Base-by-base conservation (phyloP, 1,140 invertebrate species). In the Atopsyche davidsoni region DNA sequence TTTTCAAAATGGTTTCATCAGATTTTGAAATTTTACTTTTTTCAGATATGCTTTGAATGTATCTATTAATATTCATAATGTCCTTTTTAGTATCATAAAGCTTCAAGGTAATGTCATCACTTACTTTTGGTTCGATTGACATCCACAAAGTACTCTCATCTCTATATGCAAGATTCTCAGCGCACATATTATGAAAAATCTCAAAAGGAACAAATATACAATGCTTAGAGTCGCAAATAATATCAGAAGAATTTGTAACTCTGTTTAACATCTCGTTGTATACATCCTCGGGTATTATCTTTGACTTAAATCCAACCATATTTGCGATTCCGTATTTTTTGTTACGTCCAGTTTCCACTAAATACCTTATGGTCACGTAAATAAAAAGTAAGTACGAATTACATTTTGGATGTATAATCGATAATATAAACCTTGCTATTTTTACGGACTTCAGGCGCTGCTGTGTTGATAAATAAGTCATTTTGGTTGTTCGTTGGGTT, bases 91-190 rank as follows among this genome's bases (percentile, higher is more conserved):
- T 14, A 22, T 50, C 23, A 28, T n/a, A 28, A 6, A 28, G 24
- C n/a, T 28, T 28, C 6, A 28, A 7, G 6, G n/a, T 7, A 28
- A n/a, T 7, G 6, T 28, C 24, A 7, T 28, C n/a, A 28, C n/a
- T n/a, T n/a, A 17, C 4, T 13, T 36, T 17, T 14, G 17, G 17
- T 36, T 36, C 17, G 7, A 52, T n/a, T 2, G 47, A 47, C 23
- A 51, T 36, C 56, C 56, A 58, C 22, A 58, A 24, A 7, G 56
- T 49, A 16, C 36, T 46, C 3, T 42, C 51, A 48, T 58, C 56
- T 46, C 56, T 43, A 40, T 49, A 58, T 45, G 32, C 51, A 38
- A 58, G 23, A 48, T 58, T 58, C 39, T 51, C 51, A 13, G 42
- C 23, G 51, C 51, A 51, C 17, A 58, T 31, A 16, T 41, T 25